These are phyloP conservation scores for Euglossa dilemma DNA, from an alignment of 1,140 invertebrate genomes.

Conservation along the genomic window DNA sequence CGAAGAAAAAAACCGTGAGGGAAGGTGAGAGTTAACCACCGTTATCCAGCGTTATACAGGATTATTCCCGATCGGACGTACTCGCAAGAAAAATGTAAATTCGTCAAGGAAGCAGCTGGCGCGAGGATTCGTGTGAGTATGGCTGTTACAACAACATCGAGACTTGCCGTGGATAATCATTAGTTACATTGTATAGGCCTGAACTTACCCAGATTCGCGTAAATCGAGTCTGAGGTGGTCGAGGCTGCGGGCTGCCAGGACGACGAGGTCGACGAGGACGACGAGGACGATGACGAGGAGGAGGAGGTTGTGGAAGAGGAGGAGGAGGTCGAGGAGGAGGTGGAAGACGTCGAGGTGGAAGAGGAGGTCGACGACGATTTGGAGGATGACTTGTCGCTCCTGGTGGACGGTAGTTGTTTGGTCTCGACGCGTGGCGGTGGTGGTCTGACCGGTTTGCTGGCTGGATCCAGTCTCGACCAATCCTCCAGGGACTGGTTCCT, in stretches of 20 bases:
- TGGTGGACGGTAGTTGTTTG: conserved; percentile 75
- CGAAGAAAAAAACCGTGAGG: background rate
- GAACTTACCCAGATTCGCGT: conserved; percentile 89
- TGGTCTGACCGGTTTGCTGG: conserved; percentile 85
- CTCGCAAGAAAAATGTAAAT: conserved; percentile 23
- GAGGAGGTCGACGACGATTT: conserved; percentile 56
- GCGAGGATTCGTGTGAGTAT: conserved; percentile 80
- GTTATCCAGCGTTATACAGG: conserved; percentile 53
- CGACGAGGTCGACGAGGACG: conserved; percentile 68
- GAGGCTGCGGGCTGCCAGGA: conserved; percentile 81
- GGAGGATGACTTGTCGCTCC: conserved; percentile 74
- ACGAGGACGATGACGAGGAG: conserved; percentile 77
- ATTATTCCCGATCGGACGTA: conserved; percentile 30
- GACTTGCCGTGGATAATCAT: conserved; percentile 64
- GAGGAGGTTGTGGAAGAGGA: conserved; percentile 62
- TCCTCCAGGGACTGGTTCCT: conserved; percentile 83
- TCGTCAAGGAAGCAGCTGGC: conserved; percentile 68
- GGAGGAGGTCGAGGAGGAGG: background rate
- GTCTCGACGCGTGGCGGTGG: conserved; percentile 88
- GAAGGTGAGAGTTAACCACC: conserved; percentile 34
- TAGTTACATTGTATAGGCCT: conserved; percentile 82
- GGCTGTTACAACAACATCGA: conserved; percentile 76
- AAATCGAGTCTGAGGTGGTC: conserved; percentile 87
- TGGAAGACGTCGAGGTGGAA: background rate
- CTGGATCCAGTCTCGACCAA: conserved; percentile 73